Evolutionary conservation across 2,888 invertebrate genomes (phyloP).

Genomic region (Drosophila meridionalis): DNA sequence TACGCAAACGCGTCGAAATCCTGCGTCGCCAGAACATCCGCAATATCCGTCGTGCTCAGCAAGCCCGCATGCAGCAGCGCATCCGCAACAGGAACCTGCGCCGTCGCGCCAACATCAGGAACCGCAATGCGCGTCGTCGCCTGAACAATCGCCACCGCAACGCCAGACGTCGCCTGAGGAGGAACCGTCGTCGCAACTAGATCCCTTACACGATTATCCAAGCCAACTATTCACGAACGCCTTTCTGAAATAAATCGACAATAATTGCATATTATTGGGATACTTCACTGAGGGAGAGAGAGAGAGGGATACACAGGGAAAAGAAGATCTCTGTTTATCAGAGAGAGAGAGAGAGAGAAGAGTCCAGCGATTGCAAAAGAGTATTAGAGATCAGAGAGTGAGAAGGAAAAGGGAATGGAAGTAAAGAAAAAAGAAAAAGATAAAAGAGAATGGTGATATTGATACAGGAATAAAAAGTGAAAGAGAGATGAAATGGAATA

Average conservation of each 20-base stretch:
- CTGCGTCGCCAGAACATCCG: neutral
- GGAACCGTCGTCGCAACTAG: conserved; percentile 22
- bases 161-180: conserved; percentile 9
- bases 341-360: neutral
- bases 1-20: conserved; percentile 33
- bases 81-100: conserved; percentile 1
- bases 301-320: neutral
- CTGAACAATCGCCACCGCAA: conserved; percentile 2
- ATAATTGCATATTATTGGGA: neutral
- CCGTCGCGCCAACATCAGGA: conserved; percentile 31
- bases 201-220: neutral
- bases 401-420: neutral
- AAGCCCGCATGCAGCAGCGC: neutral
- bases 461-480: neutral
- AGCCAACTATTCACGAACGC: neutral
- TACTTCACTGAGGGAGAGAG: neutral
- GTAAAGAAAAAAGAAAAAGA: neutral
- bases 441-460: neutral
- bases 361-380: neutral
- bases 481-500: neutral
- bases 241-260: conserved; percentile 38
- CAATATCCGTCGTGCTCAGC: conserved; percentile 11
- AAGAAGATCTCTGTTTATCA: neutral
- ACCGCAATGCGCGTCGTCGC: conserved; percentile 25
- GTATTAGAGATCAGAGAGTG: neutral